phyloP scores from a whole-genome alignment of 2,797 vertebrate genomes.

The Otus scops region DNA sequence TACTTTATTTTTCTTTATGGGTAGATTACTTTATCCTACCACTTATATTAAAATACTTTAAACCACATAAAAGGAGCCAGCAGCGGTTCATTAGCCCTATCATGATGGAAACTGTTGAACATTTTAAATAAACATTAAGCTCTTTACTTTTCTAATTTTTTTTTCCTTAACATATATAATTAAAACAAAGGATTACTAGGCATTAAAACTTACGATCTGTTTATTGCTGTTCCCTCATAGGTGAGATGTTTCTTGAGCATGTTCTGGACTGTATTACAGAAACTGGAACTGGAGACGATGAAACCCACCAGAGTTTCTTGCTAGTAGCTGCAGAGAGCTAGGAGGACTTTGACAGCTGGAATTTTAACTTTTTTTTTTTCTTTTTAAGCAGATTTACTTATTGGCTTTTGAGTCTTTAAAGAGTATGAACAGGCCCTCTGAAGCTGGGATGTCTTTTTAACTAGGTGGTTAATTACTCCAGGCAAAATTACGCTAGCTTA shows the following conservation, averaged over 20 bases:
- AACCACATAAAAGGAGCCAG: constrained; percentile 39
- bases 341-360: background rate
- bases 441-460: background rate
- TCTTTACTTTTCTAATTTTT: constrained; percentile 1
- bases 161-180: background rate
- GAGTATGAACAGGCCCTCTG: background rate
- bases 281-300: background rate
- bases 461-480: background rate
- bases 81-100: constrained; percentile 16
- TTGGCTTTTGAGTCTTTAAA: background rate
- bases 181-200: background rate
- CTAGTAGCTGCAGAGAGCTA: background rate
- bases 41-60: constrained; percentile 4
- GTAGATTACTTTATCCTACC: background rate
- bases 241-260: background rate
- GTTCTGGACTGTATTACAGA: background rate
- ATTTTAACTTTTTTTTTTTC: background rate
- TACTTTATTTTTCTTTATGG: background rate
- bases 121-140: constrained; percentile 11
- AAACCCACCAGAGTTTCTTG: background rate
- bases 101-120: background rate
- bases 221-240: constrained; percentile 19
- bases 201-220: background rate
- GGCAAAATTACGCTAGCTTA: background rate
- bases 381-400: background rate